These are phyloP conservation scores for Eufriesea mexicana DNA, from an alignment of 1,140 invertebrate species.

Conservation along the genomic window DNA sequence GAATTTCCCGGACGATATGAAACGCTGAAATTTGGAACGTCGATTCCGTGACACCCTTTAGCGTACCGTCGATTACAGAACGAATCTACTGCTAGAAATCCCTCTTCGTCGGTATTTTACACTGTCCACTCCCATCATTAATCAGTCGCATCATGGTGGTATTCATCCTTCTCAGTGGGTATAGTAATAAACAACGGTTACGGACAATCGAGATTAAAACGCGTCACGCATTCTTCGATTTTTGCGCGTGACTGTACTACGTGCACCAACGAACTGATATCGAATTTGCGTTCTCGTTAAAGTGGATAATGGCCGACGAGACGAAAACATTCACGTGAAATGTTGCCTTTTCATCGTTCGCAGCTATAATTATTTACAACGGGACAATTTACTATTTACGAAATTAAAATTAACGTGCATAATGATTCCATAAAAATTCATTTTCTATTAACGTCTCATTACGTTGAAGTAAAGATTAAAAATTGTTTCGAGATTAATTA, in stretches of 20 bases:
- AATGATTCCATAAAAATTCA: too few species aligned
- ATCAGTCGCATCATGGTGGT: not conserved
- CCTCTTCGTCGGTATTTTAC: not conserved
- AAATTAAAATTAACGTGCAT: too few species aligned
- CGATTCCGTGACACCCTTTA: not conserved
- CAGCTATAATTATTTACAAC: too few species aligned
- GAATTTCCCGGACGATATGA: too few species aligned
- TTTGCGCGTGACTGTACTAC: not conserved
- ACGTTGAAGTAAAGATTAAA: too few species aligned
- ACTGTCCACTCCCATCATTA: conserved; percentile 1
- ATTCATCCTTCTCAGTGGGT: not conserved
- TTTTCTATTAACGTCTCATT: too few species aligned
- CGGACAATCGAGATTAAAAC: not conserved
- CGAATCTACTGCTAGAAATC: not conserved
- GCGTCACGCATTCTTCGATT: not conserved
- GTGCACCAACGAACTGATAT: not conserved
- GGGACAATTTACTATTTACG: too few species aligned
- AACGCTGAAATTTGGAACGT: too few species aligned
- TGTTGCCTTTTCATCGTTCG: not conserved
- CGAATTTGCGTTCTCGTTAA: not conserved
- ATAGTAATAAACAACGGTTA: not conserved
- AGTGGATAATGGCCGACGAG: not conserved
- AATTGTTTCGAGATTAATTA: too few species aligned
- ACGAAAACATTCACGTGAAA: not conserved
- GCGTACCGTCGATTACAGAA: not conserved